Conservation (phyloP, 1,140 invertebrate species). For the Halictus rubicundus region DNA sequence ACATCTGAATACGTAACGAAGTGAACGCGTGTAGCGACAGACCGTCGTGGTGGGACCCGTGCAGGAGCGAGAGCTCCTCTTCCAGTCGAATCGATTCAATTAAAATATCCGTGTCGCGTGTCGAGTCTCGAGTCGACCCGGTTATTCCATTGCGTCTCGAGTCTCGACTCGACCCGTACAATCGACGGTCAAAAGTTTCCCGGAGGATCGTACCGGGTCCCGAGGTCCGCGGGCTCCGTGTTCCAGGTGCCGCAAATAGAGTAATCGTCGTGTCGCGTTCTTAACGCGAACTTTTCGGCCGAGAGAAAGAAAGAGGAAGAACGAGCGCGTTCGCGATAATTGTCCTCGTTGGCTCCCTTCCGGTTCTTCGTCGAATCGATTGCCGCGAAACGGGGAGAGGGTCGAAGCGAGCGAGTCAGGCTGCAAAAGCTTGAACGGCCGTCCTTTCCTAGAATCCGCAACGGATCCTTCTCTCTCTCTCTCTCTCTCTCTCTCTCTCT, state of each 20-base stretch:
- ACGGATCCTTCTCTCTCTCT: background rate
- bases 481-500: constrained; percentile 8
- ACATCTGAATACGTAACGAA: no score
- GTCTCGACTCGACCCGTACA: no score
- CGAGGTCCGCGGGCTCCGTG: no score
- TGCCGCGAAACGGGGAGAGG: background rate
- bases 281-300: background rate
- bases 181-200: background rate
- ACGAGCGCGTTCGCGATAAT: background rate
- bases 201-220: background rate
- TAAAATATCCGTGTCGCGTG: constrained; percentile 2
- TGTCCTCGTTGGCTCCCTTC: constrained; percentile 13
- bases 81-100: background rate
- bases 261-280: background rate
- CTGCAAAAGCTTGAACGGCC: constrained; percentile 13
- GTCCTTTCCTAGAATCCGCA: constrained; percentile 54
- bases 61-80: background rate
- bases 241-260: constrained; percentile 7
- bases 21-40: background rate
- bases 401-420: background rate
- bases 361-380: constrained; percentile 41
- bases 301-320: background rate
- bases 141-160: background rate
- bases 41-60: background rate
- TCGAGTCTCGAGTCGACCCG: background rate